Evolutionary conservation across 2,888 invertebrate genomes (phyloP).

Genomic region (Gymnocheta viridis): DNA sequence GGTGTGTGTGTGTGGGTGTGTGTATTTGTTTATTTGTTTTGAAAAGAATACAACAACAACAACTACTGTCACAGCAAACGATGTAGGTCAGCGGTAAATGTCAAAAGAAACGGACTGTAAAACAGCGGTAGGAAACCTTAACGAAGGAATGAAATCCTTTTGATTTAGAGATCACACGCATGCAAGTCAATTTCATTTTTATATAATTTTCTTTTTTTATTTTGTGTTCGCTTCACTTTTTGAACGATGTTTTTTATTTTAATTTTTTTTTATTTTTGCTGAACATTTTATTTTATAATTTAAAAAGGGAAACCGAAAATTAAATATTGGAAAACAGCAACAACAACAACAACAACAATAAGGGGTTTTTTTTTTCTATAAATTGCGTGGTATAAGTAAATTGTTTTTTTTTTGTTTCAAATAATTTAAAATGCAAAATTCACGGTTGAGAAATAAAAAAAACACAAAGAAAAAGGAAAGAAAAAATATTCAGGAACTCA

Average conservation of each 20-base stretch:
- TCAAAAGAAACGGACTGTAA: constrained; percentile 60
- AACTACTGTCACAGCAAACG: constrained; percentile 63
- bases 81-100: constrained; percentile 70
- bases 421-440: constrained; percentile 69
- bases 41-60: constrained; percentile 36
- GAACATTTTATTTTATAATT: too few species aligned
- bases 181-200: constrained; percentile 54
- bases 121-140: constrained; percentile 73
- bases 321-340: constrained; percentile 46
- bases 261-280: neutral
- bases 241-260: neutral
- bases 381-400: constrained; percentile 50
- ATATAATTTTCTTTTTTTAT: constrained; percentile 47
- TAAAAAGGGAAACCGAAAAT: constrained; percentile 66
- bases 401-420: constrained; percentile 44
- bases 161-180: constrained; percentile 67
- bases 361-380: constrained; percentile 35
- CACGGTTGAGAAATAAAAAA: too few species aligned
- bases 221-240: constrained; percentile 1
- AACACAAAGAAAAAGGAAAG: neutral
- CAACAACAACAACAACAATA: constrained; percentile 6
- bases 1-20: neutral
- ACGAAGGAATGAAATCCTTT: constrained; percentile 72
- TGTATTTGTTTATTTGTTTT: constrained; percentile 26
- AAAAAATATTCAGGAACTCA: constrained; percentile 1